Evolutionary conservation across 1,140 invertebrate species (phyloP), one percentile per base, ranked within the genome.

Genomic region (Trichogramma pretiosum): DNA sequence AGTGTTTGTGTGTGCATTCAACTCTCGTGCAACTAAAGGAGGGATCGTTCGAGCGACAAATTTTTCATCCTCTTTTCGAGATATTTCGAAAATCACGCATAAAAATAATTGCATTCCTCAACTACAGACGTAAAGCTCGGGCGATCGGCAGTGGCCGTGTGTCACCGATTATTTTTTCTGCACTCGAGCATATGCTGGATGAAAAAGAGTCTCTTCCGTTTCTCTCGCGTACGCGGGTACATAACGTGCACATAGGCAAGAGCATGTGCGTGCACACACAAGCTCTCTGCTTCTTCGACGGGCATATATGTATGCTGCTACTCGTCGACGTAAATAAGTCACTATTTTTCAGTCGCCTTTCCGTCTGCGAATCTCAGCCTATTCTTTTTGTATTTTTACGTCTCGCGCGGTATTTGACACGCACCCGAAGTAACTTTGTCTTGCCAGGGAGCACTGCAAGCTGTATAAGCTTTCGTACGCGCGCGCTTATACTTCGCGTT

Each of bases 371-470:
- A 22, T 9, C 8, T 34, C 24, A 14, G 5, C 3, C 26, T 10
- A 32, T 11, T 33, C 44, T 14, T 46, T 46, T 46, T 46, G 44
- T 28, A 7, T 21, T 37, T 30, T 46, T 46, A 46, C 35, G 44
- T 46, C 44, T 46, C 36, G 43, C 13, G 8, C 17, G 11, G 23
- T 8, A 36, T 17, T 37, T n/a, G 17, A 26, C 22, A 33, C 16
- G 2, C 16, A 17, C 2, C 7, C 44, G 26, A 14, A 34, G 18
- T 33, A 35, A 34, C 32, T 21, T 44, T 34, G 41, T 16, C 41
- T 44, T 46, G 23, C n/a, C n/a, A n/a, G n/a, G n/a, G n/a, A n/a
- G n/a, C n/a, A n/a, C n/a, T n/a, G n/a, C n/a, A n/a, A n/a, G n/a
- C n/a, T n/a, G n/a, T n/a, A n/a, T n/a, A n/a, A n/a, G 11, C 17